Evolutionary conservation across 2,113 vertebrate genomes (phyloP).

Genomic region (Limnothrissa miodon): DNA sequence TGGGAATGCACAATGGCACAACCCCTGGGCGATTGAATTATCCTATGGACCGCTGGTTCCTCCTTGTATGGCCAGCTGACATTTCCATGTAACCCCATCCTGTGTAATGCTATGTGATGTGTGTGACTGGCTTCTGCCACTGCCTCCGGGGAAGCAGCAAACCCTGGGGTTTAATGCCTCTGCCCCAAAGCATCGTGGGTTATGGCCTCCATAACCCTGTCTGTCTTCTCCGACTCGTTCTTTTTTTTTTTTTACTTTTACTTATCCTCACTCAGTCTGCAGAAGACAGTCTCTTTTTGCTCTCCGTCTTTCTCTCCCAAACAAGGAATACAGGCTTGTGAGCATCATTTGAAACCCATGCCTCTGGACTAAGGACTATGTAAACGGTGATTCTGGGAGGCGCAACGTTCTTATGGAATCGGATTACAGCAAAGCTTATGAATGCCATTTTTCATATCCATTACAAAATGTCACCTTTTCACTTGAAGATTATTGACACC

Average conservation of each 20-base stretch:
- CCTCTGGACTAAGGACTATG: conserved; percentile 4
- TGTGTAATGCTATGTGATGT: conserved; percentile 73
- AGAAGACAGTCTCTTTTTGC: conserved; percentile 32
- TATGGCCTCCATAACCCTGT: conserved; percentile 64
- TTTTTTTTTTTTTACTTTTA: conserved; percentile 41
- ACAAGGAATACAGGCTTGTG: neutral
- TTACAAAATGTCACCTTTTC: neutral
- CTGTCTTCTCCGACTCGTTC: conserved; percentile 39
- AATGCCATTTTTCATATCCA: conserved; percentile 15
- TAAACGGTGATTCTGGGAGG: conserved; percentile 5
- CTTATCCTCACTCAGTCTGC: conserved; percentile 38
- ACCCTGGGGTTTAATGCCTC: conserved; percentile 52
- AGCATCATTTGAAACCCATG: conserved; percentile 1
- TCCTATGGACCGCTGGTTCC: conserved; percentile 73
- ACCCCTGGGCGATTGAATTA: conserved; percentile 71
- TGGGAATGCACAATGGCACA: conserved; percentile 73
- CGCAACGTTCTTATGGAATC: neutral
- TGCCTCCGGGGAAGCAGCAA: conserved; percentile 58
- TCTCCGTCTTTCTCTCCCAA: conserved; percentile 29
- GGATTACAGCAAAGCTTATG: neutral
- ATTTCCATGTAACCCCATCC: conserved; percentile 76
- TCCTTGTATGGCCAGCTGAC: conserved; percentile 72
- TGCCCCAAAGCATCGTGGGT: conserved; percentile 56
- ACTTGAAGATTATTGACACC: conserved; percentile 14
- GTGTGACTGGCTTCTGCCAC: conserved; percentile 72